phyloP scores from a whole-genome alignment of 2,113 vertebrate species.

The Formicarius rufipectus region DNA sequence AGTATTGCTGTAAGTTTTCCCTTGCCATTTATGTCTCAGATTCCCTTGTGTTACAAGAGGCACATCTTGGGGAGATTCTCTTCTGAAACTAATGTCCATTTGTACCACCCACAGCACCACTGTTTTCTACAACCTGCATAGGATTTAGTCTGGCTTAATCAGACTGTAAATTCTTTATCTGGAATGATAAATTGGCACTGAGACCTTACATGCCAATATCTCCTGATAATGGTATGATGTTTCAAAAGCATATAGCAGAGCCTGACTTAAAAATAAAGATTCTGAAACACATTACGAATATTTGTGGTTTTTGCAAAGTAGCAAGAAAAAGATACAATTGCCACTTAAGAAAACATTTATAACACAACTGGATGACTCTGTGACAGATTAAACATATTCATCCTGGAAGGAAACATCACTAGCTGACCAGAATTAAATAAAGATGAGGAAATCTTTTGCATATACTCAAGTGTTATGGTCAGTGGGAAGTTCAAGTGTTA shows the following conservation, averaged over 20 bases:
- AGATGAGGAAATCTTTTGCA: slow-evolving; percentile 49
- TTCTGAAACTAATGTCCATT: neutral
- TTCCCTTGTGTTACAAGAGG: fast-evolving
- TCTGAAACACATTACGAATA: slow-evolving; percentile 51
- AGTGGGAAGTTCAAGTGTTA: neutral
- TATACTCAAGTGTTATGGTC: neutral
- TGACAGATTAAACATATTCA: slow-evolving; percentile 45
- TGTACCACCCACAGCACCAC: neutral
- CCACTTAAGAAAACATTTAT: slow-evolving; percentile 63
- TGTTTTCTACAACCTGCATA: neutral
- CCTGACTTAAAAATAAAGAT: neutral
- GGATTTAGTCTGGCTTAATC: neutral
- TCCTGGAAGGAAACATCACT: neutral
- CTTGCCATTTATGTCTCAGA: neutral
- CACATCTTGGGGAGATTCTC: neutral
- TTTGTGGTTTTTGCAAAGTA: slow-evolving; percentile 64
- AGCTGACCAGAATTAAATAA: slow-evolving; percentile 34
- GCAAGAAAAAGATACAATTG: slow-evolving; percentile 34
- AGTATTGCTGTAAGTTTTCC: neutral
- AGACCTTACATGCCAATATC: neutral
- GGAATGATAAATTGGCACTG: neutral
- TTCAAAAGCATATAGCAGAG: neutral
- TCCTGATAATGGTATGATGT: neutral
- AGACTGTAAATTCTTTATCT: neutral
- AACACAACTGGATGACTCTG: slow-evolving; percentile 36